Base-by-base conservation (phyloP, 2,888 invertebrate genomes). In the Ormyrus thymus region DNA sequence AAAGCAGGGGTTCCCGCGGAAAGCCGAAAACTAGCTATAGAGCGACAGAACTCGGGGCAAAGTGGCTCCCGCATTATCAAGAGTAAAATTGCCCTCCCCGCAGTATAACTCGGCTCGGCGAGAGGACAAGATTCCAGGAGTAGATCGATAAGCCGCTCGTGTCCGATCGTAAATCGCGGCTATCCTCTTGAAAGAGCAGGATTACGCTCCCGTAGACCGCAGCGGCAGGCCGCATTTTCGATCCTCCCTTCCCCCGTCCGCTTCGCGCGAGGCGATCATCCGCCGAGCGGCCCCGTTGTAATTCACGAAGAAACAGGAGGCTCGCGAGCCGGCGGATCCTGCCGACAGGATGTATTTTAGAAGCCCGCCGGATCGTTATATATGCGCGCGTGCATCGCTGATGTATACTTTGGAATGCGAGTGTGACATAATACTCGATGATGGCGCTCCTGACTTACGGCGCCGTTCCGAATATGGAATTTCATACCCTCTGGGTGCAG, bases 111-210 rank as follows among this genome's bases (percentile, higher is more conserved):
- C n/a, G 43, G 53, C 53, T n/a, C 43, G 0, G 10, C 50, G 15
- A 1, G 10, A 43, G 11, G 43, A 48, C 43, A 45, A 68, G 13
- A 45, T 55, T 46, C 53, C 45, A 43, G 10, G 43, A 29, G 53
- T 55, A 55, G 55, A 69, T 69, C 68, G 55, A 69, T 62, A 71
- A 61, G 51, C 43, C 51, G 53, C 29, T 11, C 71, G 61, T 61
- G 71, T 71, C 15, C 53, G 61, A 71, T 71, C 71, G 71, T 71
- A 71, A 71, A 71, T 53, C 53, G 61, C 45, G 9, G 15, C 61
- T 8, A 29, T 53, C 29, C 59, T 50, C 29, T 29, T 11, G 50
- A 53, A 45, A 61, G 61, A 13, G 43, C 45, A n/a, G 61, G 71
- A 71, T 71, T 71, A 71, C 71, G n/a, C 29, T 29, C 29, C 29